These are phyloP conservation scores for Sussaba pulchella DNA, from an alignment of 2,888 invertebrate species.

Conservation along the genomic window DNA sequence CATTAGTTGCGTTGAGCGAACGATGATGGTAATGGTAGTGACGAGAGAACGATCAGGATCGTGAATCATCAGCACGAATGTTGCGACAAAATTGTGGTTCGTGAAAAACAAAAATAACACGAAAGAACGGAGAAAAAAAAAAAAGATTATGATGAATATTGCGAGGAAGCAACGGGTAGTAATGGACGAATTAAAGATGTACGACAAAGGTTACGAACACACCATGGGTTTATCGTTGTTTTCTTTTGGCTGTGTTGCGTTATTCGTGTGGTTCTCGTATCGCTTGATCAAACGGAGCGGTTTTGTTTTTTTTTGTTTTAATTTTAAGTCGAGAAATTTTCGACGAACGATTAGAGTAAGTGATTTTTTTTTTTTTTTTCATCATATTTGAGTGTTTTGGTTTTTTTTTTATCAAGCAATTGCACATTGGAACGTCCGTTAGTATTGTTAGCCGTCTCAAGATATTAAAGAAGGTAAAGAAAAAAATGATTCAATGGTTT, in stretches of 20 bases:
- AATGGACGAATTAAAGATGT: slow-evolving; percentile 15
- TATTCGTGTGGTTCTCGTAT: slow-evolving; percentile 11
- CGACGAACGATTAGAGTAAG: slow-evolving; percentile 81
- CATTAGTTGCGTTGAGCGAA: neutral
- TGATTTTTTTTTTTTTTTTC: slow-evolving; percentile 74
- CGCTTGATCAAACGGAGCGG: slow-evolving; percentile 35
- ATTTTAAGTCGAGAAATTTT: slow-evolving; percentile 4
- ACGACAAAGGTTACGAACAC: slow-evolving; percentile 23
- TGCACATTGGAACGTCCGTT: slow-evolving; percentile 71
- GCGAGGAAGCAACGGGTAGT: slow-evolving; percentile 13
- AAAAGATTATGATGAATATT: neutral
- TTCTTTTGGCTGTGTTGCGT: slow-evolving; percentile 15
- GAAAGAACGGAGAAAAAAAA: neutral
- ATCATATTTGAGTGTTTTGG: slow-evolving; percentile 33
- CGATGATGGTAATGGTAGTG: slow-evolving; percentile 26
- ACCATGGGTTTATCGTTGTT: too few relatives aligned
- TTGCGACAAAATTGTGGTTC: slow-evolving; percentile 13
- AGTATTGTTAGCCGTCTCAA: slow-evolving; percentile 75
- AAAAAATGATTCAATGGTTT: slow-evolving; percentile 45
- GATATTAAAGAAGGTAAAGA: slow-evolving; percentile 41
- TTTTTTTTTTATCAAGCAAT: slow-evolving; percentile 64
- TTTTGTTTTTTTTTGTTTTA: neutral
- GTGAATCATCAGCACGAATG: slow-evolving; percentile 16
- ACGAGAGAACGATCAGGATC: slow-evolving; percentile 18
- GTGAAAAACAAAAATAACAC: neutral